Evolutionary conservation across 2,113 vertebrate genomes (phyloP), one percentile per base, ranked within the genome.

Genomic region (Aythya baeri): DNA sequence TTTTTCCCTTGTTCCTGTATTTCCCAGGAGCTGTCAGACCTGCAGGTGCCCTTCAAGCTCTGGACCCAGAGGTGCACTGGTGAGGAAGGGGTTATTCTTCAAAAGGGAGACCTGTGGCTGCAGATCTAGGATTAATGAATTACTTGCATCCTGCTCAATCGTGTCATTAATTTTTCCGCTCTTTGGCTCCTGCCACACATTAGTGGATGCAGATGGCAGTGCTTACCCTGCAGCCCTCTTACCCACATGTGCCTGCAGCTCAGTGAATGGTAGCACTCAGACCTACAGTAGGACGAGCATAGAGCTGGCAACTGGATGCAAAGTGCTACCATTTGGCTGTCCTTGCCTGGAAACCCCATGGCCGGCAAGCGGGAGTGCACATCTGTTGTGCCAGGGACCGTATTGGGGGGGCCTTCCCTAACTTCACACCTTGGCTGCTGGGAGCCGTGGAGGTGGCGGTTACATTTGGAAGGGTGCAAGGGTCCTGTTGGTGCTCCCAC

Each of bases 241-340:
- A 58, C 7, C 52, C 38, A 22, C 21, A 9, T 55, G 44, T 80
- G 50, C 80, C n/a, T 54, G 72, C 58, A 76, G 44, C 38, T 89
- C 29, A 7, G 46, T 50, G 68, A 14, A 83, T 43, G 20, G 59
- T 50, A 86, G 8, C 43, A 46, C 49, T 88, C 41, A 68, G 73
- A 65, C 17, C 23, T n/a, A 58, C 8, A 87, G 29, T 26, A 23
- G 71, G 17, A 13, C 0, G 78, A 54, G 38, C 83, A 79, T 61
- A 49, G 66, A 86, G 52, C 17, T 91, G 65, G 83, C 91, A 79
- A 43, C 38, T 75, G 78, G 20, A 73, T 94, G 81, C 49, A 67
- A 94, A 96, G 72, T 88, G 85, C 78, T 94, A 76, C 95, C 89
- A 86, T 96, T 96, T 95, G 95, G 74, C 75, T 50, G n/a, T 59